A percentile compares a stretch with the other conserved stretches of the same genome.
These are phyloP conservation scores for Dendropsophus ebraccatus DNA, from an alignment of 2,113 vertebrate species.

Conservation along the genomic window DNA sequence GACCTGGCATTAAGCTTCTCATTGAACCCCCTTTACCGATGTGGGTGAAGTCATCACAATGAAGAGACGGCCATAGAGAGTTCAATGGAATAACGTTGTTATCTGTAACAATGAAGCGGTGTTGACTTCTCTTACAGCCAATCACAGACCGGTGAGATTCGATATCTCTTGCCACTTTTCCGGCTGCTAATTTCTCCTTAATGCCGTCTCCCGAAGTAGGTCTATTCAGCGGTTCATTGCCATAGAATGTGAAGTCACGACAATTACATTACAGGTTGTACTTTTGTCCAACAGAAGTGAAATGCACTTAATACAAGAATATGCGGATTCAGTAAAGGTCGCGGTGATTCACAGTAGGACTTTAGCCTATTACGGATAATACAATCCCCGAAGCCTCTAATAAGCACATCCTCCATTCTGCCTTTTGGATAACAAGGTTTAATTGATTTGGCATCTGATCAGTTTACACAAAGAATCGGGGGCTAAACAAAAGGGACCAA, in stretches of 20 bases:
- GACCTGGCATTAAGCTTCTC: neutral
- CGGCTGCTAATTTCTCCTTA: conserved; percentile 20
- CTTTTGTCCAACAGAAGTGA: neutral
- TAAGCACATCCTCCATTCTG: neutral
- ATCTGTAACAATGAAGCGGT: neutral
- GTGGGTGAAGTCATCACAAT: neutral
- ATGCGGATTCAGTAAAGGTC: neutral
- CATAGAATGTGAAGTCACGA: neutral
- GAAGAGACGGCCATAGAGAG: neutral
- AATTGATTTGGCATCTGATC: neutral
- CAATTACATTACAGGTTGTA: conserved; percentile 26
- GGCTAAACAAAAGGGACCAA: neutral
- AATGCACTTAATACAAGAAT: conserved; percentile 2
- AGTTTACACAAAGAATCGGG: neutral
- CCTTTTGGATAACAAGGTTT: neutral
- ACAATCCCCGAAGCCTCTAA: neutral
- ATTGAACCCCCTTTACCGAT: neutral
- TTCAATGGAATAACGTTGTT: neutral
- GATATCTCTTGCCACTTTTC: neutral
- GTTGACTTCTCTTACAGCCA: neutral
- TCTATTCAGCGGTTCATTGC: neutral
- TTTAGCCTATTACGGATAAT: too few relatives aligned
- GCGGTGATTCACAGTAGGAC: neutral
- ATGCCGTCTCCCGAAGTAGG: neutral
- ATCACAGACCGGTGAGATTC: neutral